These are phyloP conservation scores for Acanthurus tractus DNA, from an alignment of 2,797 vertebrate genomes.

Conservation along the genomic window DNA sequence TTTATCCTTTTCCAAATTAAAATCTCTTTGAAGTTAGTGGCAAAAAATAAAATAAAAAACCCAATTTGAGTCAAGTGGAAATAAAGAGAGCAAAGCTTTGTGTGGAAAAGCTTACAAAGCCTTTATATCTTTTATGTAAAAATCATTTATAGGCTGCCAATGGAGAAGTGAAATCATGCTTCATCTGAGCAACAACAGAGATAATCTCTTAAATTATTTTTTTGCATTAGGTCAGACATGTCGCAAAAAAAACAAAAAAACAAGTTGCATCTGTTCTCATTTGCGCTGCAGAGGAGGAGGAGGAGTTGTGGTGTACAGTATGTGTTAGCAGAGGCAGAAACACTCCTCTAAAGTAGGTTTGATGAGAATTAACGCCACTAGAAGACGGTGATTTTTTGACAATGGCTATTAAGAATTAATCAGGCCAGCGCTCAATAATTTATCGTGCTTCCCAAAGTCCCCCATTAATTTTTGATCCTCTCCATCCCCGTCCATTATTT, in stretches of 20 bases:
- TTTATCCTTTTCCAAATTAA: conserved; percentile 28
- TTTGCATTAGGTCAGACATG: conserved; percentile 8
- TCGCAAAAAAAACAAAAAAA: background rate
- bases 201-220: background rate
- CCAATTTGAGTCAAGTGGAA: conserved; percentile 1
- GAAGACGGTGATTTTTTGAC: conserved; percentile 85
- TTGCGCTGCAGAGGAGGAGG: background rate
- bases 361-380: conserved; percentile 78
- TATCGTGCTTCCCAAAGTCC: conserved; percentile 83
- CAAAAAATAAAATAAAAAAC: background rate
- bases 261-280: conserved; percentile 25
- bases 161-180: background rate
- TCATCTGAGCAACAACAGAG: background rate
- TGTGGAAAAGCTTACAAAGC: background rate
- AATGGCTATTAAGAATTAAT: conserved; percentile 88
- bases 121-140: background rate
- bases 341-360: conserved; percentile 69
- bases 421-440: conserved; percentile 82
- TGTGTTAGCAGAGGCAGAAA: conserved; percentile 37
- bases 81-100: background rate
- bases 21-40: conserved; percentile 27
- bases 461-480: conserved; percentile 86
- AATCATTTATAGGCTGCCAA: background rate
- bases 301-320: background rate
- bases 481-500: conserved; percentile 82